Evolutionary conservation across 2,113 vertebrate species (phyloP).

Genomic region (Gambusia affinis): DNA sequence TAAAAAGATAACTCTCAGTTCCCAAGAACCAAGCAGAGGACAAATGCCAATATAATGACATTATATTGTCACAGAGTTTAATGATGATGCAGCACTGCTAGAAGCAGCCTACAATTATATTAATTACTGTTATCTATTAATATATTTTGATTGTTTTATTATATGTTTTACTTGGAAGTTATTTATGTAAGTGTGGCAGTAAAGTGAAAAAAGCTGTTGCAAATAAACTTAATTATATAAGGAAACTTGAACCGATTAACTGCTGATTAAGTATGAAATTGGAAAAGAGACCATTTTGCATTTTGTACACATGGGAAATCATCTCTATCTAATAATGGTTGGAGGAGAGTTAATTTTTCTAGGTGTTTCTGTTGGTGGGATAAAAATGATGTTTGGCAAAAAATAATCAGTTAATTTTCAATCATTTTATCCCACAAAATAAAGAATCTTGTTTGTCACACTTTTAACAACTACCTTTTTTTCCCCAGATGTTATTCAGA

Average conservation of each 20-base stretch:
- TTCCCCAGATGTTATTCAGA: slow-evolving; percentile 25
- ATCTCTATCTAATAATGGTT: neutral
- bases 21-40: neutral
- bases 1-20: neutral
- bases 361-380: neutral
- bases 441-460: neutral
- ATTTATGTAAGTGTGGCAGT: neutral
- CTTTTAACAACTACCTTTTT: neutral
- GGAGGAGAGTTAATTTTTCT: neutral
- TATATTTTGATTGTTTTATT: neutral
- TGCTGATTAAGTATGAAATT: neutral
- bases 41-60: neutral
- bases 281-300: neutral
- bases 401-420: neutral
- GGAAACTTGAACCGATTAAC: neutral
- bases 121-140: neutral
- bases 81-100: neutral
- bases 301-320: slow-evolving; percentile 1
- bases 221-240: neutral
- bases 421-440: slow-evolving; percentile 9
- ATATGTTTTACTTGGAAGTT: neutral
- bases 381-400: neutral
- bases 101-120: neutral
- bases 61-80: neutral
- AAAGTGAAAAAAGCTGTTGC: neutral